Percentiles rank a stretch among this genome's conserved stretches.
Evolutionary conservation across 2,797 vertebrate genomes (phyloP).

Genomic region (Masticophis lateralis): DNA sequence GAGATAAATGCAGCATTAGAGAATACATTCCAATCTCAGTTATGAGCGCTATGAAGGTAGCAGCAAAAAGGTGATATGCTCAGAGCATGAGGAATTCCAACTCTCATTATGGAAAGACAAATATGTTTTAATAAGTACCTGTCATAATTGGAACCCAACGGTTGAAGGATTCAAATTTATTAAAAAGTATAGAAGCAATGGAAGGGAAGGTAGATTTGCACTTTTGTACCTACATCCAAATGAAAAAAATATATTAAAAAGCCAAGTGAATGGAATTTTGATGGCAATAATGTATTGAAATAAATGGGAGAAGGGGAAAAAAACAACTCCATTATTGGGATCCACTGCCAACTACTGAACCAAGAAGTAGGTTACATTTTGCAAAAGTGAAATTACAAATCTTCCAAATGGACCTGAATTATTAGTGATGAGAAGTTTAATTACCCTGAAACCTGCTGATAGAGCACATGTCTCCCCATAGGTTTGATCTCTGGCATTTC

Average conservation of each 20-base stretch:
- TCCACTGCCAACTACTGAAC: not conserved
- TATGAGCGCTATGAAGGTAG: not conserved
- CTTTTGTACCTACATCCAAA: not conserved
- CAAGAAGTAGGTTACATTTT: not conserved
- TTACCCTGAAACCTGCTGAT: not conserved
- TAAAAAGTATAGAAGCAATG: not conserved
- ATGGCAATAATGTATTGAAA: not conserved
- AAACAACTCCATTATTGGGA: not conserved
- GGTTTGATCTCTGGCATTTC: not conserved
- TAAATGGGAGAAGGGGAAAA: not conserved
- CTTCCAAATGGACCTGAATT: not conserved
- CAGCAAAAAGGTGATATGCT: not conserved
- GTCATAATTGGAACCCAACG: not conserved
- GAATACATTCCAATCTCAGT: not conserved
- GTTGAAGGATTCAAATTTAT: not conserved
- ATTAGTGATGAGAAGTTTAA: not conserved
- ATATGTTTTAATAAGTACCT: not conserved
- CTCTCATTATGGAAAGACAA: not conserved
- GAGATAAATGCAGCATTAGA: not conserved
- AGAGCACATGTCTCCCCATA: not conserved
- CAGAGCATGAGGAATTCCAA: not conserved
- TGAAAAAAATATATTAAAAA: not conserved
- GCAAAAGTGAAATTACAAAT: not conserved
- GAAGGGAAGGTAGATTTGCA: not conserved
- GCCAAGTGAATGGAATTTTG: not conserved